These are phyloP conservation scores for Notamacropus eugenii DNA, from an alignment of 2,797 vertebrate genomes.

Conservation along the genomic window DNA sequence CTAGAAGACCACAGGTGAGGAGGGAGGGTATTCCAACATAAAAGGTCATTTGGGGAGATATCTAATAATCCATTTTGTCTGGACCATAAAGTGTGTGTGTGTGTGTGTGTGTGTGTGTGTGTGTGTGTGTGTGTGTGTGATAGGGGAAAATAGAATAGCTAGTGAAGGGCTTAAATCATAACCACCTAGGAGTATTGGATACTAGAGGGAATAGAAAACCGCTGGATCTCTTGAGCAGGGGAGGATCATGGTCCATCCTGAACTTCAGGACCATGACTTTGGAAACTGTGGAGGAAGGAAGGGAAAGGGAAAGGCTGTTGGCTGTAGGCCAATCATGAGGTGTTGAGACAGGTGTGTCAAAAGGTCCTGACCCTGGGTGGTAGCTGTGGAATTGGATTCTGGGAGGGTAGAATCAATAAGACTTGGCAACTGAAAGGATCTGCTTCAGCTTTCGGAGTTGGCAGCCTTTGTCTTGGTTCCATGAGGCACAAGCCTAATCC, in stretches of 20 bases:
- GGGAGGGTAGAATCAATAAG: not conserved
- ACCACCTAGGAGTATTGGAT: not conserved
- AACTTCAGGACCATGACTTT: not conserved
- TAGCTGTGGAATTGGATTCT: not conserved
- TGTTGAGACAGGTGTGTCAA: not conserved
- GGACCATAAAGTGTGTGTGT: not conserved
- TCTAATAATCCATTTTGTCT: not conserved
- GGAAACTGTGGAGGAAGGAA: not conserved
- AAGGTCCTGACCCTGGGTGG: not conserved
- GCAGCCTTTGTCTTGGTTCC: not conserved
- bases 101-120: no score
- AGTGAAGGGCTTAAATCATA: not conserved
- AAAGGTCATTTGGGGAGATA: not conserved
- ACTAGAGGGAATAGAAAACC: not conserved
- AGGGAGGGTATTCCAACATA: not conserved
- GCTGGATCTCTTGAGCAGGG: not conserved
- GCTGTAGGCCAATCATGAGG: not conserved
- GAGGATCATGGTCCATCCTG: not conserved
- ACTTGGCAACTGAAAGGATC: not conserved
- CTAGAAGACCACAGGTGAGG: not conserved
- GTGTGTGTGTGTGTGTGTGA: no score
- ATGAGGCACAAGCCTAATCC: not conserved
- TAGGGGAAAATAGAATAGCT: not conserved
- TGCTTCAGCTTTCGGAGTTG: not conserved
- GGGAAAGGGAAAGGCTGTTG: not conserved